Percentiles rank a stretch among this genome's conserved stretches.
phyloP scores from a whole-genome alignment of 1,140 invertebrate genomes.

The Cardiocondyla obscurior region DNA sequence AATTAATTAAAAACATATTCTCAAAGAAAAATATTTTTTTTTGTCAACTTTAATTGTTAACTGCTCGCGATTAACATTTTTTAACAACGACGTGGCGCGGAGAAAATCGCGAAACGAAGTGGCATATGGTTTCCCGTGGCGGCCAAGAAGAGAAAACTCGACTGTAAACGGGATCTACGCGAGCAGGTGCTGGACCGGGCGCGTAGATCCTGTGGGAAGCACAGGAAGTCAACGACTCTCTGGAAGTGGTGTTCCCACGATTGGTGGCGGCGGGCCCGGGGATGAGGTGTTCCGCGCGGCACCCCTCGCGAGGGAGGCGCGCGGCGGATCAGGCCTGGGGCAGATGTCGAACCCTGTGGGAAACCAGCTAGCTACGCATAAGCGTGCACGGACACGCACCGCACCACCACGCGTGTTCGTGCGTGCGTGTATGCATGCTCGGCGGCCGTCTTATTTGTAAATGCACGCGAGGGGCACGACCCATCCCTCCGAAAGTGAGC shows the following conservation, averaged over 20 bases:
- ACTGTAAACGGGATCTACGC: conserved; percentile 49
- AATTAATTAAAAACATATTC: background rate
- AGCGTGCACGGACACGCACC: background rate
- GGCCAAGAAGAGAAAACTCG: background rate
- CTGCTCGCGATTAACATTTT: background rate
- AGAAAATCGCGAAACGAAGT: background rate
- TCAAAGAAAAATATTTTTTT: background rate
- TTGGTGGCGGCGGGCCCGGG: conserved; percentile 69
- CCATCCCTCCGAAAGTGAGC: conserved; percentile 6
- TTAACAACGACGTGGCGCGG: background rate
- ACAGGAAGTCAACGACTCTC: conserved; percentile 84
- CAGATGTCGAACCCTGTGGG: conserved; percentile 82
- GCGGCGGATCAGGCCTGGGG: conserved; percentile 65
- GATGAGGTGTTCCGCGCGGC: conserved; percentile 63
- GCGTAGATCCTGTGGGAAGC: conserved; percentile 82
- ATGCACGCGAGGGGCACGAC: conserved; percentile 4
- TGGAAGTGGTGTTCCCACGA: conserved; percentile 83
- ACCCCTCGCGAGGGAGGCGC: conserved; percentile 70
- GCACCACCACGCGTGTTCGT: background rate
- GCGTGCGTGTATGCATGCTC: background rate
- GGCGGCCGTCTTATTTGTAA: conserved; percentile 31
- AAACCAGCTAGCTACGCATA: conserved; percentile 71
- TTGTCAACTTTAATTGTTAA: background rate
- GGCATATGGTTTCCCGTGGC: conserved; percentile 20
- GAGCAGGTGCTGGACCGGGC: conserved; percentile 79